Evolutionary conservation across 2,113 vertebrate species (phyloP).

Genomic region (Pseudorasbora parva): DNA sequence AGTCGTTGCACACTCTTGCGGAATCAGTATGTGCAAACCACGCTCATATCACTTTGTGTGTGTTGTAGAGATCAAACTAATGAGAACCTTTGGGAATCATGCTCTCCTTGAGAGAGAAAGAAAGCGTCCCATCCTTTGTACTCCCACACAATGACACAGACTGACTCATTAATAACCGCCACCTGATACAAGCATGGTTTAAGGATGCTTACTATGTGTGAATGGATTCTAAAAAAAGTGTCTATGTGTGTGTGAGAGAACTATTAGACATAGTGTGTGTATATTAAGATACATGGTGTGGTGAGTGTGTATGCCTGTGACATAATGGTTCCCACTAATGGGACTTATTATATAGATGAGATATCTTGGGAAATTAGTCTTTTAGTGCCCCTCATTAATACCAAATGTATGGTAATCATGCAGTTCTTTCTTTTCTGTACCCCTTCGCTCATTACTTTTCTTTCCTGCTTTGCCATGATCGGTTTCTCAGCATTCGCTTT

Average conservation of each 20-base stretch:
- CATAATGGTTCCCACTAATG: slow-evolving; percentile 57
- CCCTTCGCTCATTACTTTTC: background rate
- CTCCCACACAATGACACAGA: slow-evolving; percentile 30
- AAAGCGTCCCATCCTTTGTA: slow-evolving; percentile 25
- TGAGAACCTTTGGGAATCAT: slow-evolving; percentile 54
- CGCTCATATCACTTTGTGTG: slow-evolving; percentile 15
- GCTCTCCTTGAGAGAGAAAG: slow-evolving; percentile 36
- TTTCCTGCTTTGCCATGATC: background rate
- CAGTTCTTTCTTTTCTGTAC: background rate
- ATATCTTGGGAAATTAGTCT: slow-evolving; percentile 49
- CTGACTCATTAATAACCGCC: slow-evolving; percentile 33
- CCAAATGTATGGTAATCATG: background rate
- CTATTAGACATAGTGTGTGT: background rate
- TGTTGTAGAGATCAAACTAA: slow-evolving; percentile 52
- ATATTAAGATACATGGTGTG: background rate
- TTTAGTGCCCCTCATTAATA: slow-evolving; percentile 19
- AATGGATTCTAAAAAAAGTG: background rate
- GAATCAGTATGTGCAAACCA: slow-evolving; percentile 16
- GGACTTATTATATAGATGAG: slow-evolving; percentile 54
- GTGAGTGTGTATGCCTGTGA: background rate
- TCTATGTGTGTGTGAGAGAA: slow-evolving; percentile 5
- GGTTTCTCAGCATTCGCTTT: background rate
- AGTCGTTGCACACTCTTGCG: background rate
- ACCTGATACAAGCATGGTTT: slow-evolving; percentile 22
- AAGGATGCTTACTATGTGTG: slow-evolving; percentile 40